Base-by-base conservation (phyloP, 1,140 invertebrate genomes). In the Cotesia typhae region DNA sequence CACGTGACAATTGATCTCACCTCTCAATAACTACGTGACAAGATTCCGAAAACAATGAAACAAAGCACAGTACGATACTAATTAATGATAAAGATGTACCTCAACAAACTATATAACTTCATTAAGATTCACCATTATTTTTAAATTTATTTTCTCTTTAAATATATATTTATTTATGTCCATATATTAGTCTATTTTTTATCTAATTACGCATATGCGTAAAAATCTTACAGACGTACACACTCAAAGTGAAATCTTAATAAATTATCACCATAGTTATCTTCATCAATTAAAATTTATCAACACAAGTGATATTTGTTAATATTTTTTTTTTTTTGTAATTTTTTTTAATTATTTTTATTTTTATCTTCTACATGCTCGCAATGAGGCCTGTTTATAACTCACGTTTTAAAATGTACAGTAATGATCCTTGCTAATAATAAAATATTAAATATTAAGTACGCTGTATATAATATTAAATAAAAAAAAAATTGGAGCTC, bases 91-190 rank as follows among this genome's bases (percentile, higher is more conserved):
- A 36, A 35, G 5, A 20, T 60, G 28, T 60, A 60, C 59, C 59
- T 60, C 20, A 60, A 60, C 59, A n/a, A 47, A 64, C 61, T 64
- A 64, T 14, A 64, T 14, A 38, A 64, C 61, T 28, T 12, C n/a
- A 36, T 37, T 64, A 37, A 41, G 12, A 47, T 64, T 38, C 38
- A 5, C 12, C 12, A 41, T 64, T 55, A 55, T 61, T 20, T 61
- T 61, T 61, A 28, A 28, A 12, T 61, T 61, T 61, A 28, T 35
- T 61, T 61, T 61, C 41, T 47, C 41, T 47, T 47, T 47, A 47
- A 47, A 47, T 47, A 47, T 47, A 47, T 47, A 47, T 47, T 9
- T 47, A 47, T 47, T 9, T 47, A 47, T 47, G 41, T 47, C 41
- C 41, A 47, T 47, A 55, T 14, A 55, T 55, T 55, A 55, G 14